Conservation (phyloP, 2,797 vertebrate genomes). For the Avahi laniger region DNA sequence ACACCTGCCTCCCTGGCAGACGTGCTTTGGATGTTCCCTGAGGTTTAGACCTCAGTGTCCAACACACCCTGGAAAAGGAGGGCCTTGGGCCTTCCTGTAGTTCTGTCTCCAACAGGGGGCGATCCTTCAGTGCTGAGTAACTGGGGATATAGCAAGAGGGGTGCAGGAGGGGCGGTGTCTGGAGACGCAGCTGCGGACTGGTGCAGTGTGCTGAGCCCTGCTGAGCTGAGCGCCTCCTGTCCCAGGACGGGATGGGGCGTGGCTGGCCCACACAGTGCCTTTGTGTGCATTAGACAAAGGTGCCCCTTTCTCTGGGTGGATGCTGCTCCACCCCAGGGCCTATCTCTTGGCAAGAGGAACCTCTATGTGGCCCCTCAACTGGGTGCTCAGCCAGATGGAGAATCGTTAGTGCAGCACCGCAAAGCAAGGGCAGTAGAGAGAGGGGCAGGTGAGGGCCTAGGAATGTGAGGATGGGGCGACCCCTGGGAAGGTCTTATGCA, state of each 20-base stretch:
- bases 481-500: not conserved
- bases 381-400: not conserved
- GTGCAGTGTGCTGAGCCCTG: not conserved
- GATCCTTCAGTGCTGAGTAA: not conserved
- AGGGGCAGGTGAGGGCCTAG: not conserved
- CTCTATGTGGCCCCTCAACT: not conserved
- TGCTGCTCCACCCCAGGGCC: not conserved
- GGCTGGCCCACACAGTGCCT: too few relatives aligned
- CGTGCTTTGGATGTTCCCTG: not conserved
- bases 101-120: not conserved
- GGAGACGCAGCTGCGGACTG: not conserved
- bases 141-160: too few relatives aligned
- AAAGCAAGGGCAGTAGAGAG: not conserved
- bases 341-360: not conserved
- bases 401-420: not conserved
- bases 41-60: not conserved
- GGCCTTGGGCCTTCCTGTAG: not conserved
- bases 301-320: not conserved
- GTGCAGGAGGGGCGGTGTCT: not conserved
- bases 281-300: not conserved
- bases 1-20: not conserved
- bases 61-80: not conserved
- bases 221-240: not conserved
- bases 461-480: too few relatives aligned
- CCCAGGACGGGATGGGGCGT: too few relatives aligned